Base-by-base conservation (phyloP, 2,888 invertebrate species). In the Dryadula phaetusa region DNA sequence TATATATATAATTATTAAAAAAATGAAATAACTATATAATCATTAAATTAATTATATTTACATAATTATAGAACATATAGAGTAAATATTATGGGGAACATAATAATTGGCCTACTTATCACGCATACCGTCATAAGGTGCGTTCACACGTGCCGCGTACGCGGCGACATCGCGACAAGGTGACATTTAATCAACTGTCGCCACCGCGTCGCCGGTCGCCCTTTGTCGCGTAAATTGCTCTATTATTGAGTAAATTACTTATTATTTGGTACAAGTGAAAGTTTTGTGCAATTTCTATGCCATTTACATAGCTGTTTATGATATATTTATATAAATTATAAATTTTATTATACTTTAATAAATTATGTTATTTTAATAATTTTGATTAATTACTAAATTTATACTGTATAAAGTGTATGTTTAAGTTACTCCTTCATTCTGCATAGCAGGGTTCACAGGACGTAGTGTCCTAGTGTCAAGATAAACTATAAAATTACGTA, bases 101-200 rank as follows among this genome's bases (percentile, higher is more conserved):
- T 28, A 28, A 8, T 22, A 52, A 37, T 58, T 25, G 25, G n/a
- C 20, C 3, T 18, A 16, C 56, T 44, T 20, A 10, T 54, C 54
- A 37, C 14, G 28, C 28, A 47, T 47, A 56, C 25, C 75, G 75
- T 66, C 79, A 79, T 80, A 82, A 79, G 80, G 79, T 69, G 54
- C 53, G 77, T 80, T 78, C 81, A 77, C 81, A 80, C 77, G 76
- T 62, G 69, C 71, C 73, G 69, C 53, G 32, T 42, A 20, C 74
- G 69, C 75, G 75, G 76, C 70, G 73, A 70, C 74, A 72, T 72
- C 76, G 78, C 79, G 81, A 81, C 81, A 79, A 73, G 79, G 80
- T 77, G 71, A 73, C 76, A 68, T 81, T 81, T 78, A 80, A 80
- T 81, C 82, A 80, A 42, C 74, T 75, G 66, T 66, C 64, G 62